A percentile compares a stretch with the other conserved stretches of the same genome.
These are phyloP conservation scores for Neogobius melanostomus DNA, from an alignment of 2,113 vertebrate species.

Conservation along the genomic window DNA sequence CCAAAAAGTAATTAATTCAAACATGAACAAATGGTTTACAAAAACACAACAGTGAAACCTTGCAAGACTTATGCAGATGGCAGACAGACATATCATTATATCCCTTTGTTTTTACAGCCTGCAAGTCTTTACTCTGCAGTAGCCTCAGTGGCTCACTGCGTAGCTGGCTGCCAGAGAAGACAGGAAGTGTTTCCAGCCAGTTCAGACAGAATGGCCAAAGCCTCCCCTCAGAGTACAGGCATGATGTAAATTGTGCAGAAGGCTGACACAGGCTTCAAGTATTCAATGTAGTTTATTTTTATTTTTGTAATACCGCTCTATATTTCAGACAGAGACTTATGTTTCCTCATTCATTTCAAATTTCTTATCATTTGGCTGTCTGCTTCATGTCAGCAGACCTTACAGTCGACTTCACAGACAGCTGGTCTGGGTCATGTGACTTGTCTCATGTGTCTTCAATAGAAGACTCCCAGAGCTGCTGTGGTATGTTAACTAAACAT, in stretches of 20 bases:
- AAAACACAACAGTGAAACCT: neutral
- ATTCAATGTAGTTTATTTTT: neutral
- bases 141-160: neutral
- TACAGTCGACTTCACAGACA: slow-evolving; percentile 2
- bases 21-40: neutral
- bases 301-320: too few relatives aligned
- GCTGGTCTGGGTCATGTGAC: slow-evolving; percentile 13
- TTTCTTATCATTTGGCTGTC: neutral
- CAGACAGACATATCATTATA: neutral
- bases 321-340: neutral
- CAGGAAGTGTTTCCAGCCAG: neutral
- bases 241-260: too few relatives aligned
- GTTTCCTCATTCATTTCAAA: too few relatives aligned
- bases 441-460: slow-evolving; percentile 1
- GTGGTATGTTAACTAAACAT: slow-evolving; percentile 8
- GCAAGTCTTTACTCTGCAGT: neutral
- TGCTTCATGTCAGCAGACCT: neutral
- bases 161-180: neutral
- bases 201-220: slow-evolving; percentile 5
- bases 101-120: slow-evolving; percentile 6
- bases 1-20: neutral
- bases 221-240: neutral
- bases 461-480: slow-evolving; percentile 7
- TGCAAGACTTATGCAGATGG: neutral
- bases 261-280: neutral